These are phyloP conservation scores for Platycercus adscitus DNA, from an alignment of 2,113 vertebrate species.

Conservation along the genomic window DNA sequence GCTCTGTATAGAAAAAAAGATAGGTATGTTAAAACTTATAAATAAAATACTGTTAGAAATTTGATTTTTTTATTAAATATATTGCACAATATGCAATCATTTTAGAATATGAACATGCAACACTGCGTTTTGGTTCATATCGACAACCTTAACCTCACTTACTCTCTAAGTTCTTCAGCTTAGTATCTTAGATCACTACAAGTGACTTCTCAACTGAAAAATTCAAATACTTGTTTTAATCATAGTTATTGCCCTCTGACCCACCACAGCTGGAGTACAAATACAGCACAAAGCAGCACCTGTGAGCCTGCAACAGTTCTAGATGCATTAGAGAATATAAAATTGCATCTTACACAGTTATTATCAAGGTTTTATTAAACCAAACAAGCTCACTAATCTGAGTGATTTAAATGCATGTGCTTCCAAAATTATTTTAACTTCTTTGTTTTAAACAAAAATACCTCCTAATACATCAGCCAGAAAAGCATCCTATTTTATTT, in stretches of 20 bases:
- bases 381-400: background rate
- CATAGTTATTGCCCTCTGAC: background rate
- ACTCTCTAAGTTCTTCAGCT: background rate
- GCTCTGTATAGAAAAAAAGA: constrained; percentile 81
- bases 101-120: background rate
- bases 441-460: background rate
- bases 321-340: background rate
- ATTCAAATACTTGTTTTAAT: background rate
- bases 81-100: background rate
- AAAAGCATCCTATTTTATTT: background rate
- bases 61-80: background rate
- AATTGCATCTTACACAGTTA: background rate
- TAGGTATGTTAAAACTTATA: background rate
- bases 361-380: background rate
- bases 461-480: background rate
- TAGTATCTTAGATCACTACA: background rate
- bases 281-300: background rate
- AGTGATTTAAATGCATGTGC: background rate
- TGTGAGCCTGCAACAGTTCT: background rate
- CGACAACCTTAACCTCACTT: background rate
- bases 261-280: background rate
- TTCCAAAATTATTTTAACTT: background rate
- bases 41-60: background rate
- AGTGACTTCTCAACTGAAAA: background rate
- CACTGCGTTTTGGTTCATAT: background rate